Evolutionary conservation across 2,888 invertebrate genomes (phyloP).

Genomic region (Cantharis lateralis): DNA sequence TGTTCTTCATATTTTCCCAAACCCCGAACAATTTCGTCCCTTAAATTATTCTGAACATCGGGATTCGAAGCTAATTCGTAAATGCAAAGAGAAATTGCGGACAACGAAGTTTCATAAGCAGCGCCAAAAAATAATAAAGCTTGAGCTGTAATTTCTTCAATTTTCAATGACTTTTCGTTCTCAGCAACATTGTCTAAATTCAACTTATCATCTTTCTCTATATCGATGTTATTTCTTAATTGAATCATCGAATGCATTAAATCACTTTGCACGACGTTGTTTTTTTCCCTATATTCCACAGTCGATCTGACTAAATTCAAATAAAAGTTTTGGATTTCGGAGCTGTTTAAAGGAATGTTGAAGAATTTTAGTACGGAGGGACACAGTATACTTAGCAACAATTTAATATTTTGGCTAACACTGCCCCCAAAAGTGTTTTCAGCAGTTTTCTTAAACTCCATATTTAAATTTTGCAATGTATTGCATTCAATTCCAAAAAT

Average conservation of each 20-base stretch:
- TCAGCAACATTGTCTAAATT: not conserved
- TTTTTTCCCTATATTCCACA: not conserved
- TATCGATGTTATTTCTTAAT: not conserved
- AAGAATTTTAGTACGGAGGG: not conserved
- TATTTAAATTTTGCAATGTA: constrained; percentile 53
- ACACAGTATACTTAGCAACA: too few species aligned
- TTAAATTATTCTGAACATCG: constrained; percentile 53
- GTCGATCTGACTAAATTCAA: not conserved
- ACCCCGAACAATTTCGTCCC: constrained; percentile 23
- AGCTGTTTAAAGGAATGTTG: not conserved
- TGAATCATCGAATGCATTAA: constrained; percentile 7
- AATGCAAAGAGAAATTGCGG: constrained; percentile 55
- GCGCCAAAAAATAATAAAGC: constrained; percentile 43
- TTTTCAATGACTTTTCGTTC: constrained; percentile 5
- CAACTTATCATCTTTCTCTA: not conserved
- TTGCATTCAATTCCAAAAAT: constrained; percentile 52
- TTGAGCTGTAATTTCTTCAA: constrained; percentile 37
- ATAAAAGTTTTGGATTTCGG: not conserved
- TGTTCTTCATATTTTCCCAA: not conserved
- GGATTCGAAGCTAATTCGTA: constrained; percentile 58
- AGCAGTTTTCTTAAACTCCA: constrained; percentile 45
- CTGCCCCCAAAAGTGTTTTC: constrained; percentile 37
- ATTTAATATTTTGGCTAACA: not conserved
- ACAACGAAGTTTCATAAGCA: constrained; percentile 52
- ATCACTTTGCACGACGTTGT: not conserved